Evolutionary conservation across 2,888 invertebrate species (phyloP), one percentile per base, ranked within the genome.

Genomic region (Penaeus monodon): DNA sequence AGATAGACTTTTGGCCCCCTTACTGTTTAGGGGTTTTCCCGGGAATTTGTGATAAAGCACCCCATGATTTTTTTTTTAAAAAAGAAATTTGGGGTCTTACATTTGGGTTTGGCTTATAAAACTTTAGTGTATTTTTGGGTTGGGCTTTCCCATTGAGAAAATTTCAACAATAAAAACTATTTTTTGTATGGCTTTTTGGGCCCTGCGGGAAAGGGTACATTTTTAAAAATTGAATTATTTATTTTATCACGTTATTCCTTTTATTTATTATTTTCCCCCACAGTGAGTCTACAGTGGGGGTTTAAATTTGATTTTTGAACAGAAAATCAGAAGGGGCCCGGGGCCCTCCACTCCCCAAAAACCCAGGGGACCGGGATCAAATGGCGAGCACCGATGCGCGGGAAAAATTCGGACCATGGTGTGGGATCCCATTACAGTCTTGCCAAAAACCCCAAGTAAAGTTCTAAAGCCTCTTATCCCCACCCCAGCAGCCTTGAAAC

Each of bases 341-440:
- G 87, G 87, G 17, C 83, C 94, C 88, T 94, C 94, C 49, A 63
- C 64, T n/a, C 94, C 94, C 10, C 91, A 92, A 92, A 78, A 94
- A 94, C 87, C 94, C 94, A 49, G 93, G 94, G 49, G 94, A 93
- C 73, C 92, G 92, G 92, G 80, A 90, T 92, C 27, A 94, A 94
- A 29, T 97, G 98, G 96, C 95, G 95, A 91, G 98, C 97, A 0
- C 98, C 98, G 0, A 93, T n/a, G 95, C 3, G 95, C 95, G 90
- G 94, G 98, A 63, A 95, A 97, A 22, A 98, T 99, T 88, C 99
- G 99, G 93, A 99, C 99, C 0, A 98, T 99, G 98, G 96, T 98
- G 24, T 99, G 99, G 99, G 98, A 99, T 93, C 98, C 99, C 0
- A 96, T 99, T 84, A 97, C 96, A 91, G 95, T 99, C 88, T 97